These are phyloP conservation scores for Metallyticus violacea DNA, from an alignment of 2,888 invertebrate species.

Conservation along the genomic window DNA sequence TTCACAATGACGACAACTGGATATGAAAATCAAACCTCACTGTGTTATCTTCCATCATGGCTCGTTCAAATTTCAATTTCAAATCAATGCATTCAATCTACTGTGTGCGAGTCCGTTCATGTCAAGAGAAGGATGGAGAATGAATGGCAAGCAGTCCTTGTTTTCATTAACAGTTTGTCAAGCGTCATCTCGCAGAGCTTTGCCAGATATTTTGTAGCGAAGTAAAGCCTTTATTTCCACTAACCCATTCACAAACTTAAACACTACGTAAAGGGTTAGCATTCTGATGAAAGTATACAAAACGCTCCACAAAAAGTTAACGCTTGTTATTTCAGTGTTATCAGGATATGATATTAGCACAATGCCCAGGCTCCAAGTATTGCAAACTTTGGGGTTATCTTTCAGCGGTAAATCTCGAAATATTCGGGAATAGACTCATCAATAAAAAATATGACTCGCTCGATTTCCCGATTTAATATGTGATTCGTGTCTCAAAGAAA, in stretches of 20 bases:
- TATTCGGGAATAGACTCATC: too few relatives aligned
- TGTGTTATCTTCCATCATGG: not conserved
- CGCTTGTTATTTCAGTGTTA: too few relatives aligned
- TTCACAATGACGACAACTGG: not conserved
- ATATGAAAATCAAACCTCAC: not conserved
- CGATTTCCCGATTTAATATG: too few relatives aligned
- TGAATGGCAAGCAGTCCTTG: not conserved
- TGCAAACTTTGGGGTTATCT: too few relatives aligned
- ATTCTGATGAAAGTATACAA: too few relatives aligned
- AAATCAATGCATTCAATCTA: not conserved
- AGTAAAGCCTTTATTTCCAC: not conserved
- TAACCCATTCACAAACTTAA: not conserved
- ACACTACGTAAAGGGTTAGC: not conserved
- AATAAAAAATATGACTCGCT: too few relatives aligned
- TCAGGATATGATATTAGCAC: too few relatives aligned
- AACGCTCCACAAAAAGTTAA: too few relatives aligned
- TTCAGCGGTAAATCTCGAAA: too few relatives aligned
- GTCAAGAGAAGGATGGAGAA: not conserved
- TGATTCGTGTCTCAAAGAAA: too few relatives aligned
- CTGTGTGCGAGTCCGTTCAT: not conserved
- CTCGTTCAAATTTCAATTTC: not conserved
- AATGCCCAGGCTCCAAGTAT: too few relatives aligned
- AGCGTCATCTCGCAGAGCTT: not conserved
- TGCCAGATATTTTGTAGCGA: not conserved
- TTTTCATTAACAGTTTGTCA: not conserved